A percentile compares a stretch with the other conserved stretches of the same genome.
These are phyloP conservation scores for Todiramphus chloris DNA, from an alignment of 2,113 vertebrate genomes.

Conservation along the genomic window DNA sequence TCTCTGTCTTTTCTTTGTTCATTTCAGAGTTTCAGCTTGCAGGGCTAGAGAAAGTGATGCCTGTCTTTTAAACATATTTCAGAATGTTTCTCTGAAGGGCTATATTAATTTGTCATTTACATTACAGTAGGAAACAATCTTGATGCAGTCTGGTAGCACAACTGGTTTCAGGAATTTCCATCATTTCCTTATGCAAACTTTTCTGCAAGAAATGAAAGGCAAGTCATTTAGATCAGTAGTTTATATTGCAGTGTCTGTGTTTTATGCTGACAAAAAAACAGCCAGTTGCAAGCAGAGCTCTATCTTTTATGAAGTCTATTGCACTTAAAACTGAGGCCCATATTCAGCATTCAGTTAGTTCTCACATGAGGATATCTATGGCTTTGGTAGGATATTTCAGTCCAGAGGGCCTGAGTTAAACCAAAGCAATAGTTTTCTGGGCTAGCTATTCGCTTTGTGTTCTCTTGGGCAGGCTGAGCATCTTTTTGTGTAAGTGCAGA, in stretches of 20 bases:
- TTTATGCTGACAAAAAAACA: not conserved
- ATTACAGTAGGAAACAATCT: not conserved
- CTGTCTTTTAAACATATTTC: not conserved
- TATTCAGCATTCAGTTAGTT: not conserved
- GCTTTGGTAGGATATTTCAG: not conserved
- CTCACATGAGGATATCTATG: not conserved
- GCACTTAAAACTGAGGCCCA: not conserved
- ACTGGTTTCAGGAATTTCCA: constrained; percentile 4
- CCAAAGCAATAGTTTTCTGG: not conserved
- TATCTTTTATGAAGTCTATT: not conserved
- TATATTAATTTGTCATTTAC: not conserved
- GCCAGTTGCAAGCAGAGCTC: fast-evolving
- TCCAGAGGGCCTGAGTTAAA: not conserved
- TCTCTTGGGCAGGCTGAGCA: not conserved
- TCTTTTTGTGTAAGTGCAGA: not conserved
- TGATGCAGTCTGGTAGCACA: not conserved
- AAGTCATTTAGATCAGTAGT: not conserved
- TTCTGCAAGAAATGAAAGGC: not conserved
- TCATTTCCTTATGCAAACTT: not conserved
- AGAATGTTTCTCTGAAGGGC: not conserved
- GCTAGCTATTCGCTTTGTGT: not conserved
- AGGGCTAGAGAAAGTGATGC: not conserved
- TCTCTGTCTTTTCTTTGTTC: fast-evolving
- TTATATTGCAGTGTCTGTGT: not conserved
- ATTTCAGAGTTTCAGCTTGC: not conserved